Base-by-base conservation (phyloP, 2,113 vertebrate genomes). In the Noctilio leporinus region DNA sequence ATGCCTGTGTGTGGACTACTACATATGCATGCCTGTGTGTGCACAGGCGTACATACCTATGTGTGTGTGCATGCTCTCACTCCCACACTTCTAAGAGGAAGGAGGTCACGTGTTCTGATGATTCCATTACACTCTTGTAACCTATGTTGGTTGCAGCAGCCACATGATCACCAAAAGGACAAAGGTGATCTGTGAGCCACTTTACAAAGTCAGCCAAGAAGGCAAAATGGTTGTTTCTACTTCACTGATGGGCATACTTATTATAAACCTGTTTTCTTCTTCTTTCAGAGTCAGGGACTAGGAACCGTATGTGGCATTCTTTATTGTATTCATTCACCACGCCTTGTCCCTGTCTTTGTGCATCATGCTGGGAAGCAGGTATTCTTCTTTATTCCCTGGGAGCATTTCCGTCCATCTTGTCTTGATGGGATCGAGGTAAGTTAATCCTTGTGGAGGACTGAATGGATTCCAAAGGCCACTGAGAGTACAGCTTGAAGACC, bases 1-100 rank as follows among this genome's bases (percentile, higher is more conserved):
- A 15, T 49, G 10, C 24, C 4, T 92, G 88, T 94, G 93, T 95
- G 93, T 92, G 57, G n/a, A n/a, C n/a, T n/a, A n/a, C n/a, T n/a
- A n/a, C 11, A 59, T 26, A 59, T 59, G 55, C n/a, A 28, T 16
- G 1, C 11, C 55, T 2, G 9, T 2, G 1, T 90, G 55, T 93
- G 64, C 9, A 30, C 9, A 2, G 3, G 47, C 1, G 24, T 15
- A 64, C 1, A 83, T 15, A 20, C 30, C 2, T 33, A 0, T 35
- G 2, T 95, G 94, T 78, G 59, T 86, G 86, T 22, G 16, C 14
- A 3, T 90, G 83, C 89, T 87, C 70, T 73, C 7, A 10, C 64
- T 17, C 4, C 2, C 57, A 8, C 16, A 3, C 10, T 40, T 45
- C 0, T 16, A 16, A 35, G 7, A 28, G 26, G 75, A 67, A 28